Percentiles rank a stretch among this genome's conserved stretches.
Evolutionary conservation across 2,113 vertebrate genomes (phyloP).

Genomic region (Paradoxurus hermaphroditus): DNA sequence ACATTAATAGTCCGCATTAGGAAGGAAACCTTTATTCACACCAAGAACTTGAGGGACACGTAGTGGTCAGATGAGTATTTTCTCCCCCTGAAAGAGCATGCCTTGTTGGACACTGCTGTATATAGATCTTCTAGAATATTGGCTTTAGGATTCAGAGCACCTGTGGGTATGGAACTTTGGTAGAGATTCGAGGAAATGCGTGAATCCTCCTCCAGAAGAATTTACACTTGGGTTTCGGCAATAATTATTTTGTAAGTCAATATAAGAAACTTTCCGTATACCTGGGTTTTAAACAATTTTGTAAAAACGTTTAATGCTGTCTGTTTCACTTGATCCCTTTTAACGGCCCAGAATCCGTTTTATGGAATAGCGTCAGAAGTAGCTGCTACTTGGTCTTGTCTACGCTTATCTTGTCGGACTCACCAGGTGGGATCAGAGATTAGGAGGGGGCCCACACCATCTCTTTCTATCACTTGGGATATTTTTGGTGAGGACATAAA

Average conservation of each 20-base stretch:
- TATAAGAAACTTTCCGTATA: background rate
- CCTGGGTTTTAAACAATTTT: background rate
- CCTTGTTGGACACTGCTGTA: background rate
- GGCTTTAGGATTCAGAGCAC: background rate
- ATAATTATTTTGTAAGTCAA: background rate
- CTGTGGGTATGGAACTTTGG: background rate
- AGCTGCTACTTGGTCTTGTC: background rate
- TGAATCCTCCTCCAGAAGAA: background rate
- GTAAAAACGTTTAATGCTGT: background rate
- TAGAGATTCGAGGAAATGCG: background rate
- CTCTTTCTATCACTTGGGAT: background rate
- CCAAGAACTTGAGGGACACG: background rate
- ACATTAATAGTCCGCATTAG: background rate
- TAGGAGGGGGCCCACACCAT: too few species aligned
- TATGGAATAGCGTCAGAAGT: background rate
- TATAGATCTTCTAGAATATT: background rate
- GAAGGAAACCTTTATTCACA: background rate
- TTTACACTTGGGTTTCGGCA: background rate
- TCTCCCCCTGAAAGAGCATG: background rate
- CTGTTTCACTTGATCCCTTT: background rate
- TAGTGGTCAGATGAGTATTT: background rate
- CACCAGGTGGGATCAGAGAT: background rate
- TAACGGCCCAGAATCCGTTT: background rate
- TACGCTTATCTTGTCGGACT: background rate
- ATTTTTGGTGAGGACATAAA: background rate